phyloP scores from a whole-genome alignment of 2,113 vertebrate species.

The Clarias macrocephalus region DNA sequence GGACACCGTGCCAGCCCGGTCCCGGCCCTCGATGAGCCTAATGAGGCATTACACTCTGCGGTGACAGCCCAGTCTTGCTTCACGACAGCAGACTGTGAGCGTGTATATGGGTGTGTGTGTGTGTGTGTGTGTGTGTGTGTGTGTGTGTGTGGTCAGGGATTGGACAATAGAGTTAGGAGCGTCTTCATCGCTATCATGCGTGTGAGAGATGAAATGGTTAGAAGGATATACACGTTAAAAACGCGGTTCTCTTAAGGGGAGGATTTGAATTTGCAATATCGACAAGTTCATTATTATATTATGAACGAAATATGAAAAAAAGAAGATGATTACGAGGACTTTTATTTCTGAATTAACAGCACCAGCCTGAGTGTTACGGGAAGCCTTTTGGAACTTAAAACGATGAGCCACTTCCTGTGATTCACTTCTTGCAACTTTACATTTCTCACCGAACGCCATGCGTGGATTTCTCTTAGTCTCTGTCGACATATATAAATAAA shows the following conservation, averaged over 20 bases:
- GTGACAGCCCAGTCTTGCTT: slow-evolving; percentile 47
- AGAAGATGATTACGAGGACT: background rate
- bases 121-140: slow-evolving; percentile 32
- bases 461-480: background rate
- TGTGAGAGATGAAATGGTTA: background rate
- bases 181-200: slow-evolving; percentile 23
- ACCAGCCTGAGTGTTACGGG: background rate
- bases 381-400: background rate
- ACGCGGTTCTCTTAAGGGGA: background rate
- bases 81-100: slow-evolving; percentile 37
- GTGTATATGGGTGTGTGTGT: slow-evolving; percentile 31
- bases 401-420: background rate
- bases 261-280: background rate
- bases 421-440: background rate
- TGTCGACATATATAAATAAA: background rate
- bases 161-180: slow-evolving; percentile 20
- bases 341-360: background rate
- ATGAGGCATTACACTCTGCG: slow-evolving; percentile 59
- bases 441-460: background rate
- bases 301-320: background rate
- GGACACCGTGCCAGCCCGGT: slow-evolving; percentile 7
- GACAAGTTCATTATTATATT: background rate
- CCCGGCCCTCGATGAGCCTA: slow-evolving; percentile 55
- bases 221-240: background rate
- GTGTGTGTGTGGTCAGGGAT: slow-evolving; percentile 11